phyloP scores from a whole-genome alignment of 2,113 vertebrate genomes.

The Atherinomorus stipes region DNA sequence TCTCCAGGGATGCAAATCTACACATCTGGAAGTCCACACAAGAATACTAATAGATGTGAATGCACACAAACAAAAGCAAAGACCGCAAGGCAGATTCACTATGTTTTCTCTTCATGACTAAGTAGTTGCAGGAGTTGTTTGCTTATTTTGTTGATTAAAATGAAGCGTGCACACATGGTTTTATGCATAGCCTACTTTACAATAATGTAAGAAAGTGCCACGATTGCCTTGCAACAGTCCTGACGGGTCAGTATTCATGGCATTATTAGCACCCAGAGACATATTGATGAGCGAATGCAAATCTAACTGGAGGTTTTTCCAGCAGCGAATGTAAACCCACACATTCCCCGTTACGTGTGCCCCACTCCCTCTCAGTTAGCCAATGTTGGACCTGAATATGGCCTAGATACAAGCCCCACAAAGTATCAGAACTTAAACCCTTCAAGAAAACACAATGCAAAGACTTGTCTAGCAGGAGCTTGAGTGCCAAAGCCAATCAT shows the following conservation, averaged over 20 bases:
- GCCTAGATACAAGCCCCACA: conserved; percentile 24
- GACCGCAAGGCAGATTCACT: conserved; percentile 50
- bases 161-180: not conserved
- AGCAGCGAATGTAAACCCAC: conserved; percentile 23
- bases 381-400: not conserved
- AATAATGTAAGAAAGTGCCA: not conserved
- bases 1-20: conserved; percentile 45
- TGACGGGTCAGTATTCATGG: conserved; percentile 8
- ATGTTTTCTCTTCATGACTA: conserved; percentile 53
- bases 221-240: not conserved
- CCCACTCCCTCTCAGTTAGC: not conserved
- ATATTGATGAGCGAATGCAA: not conserved
- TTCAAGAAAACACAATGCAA: conserved; percentile 29
- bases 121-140: conserved; percentile 34
- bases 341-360: not conserved
- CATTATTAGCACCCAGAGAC: conserved; percentile 19
- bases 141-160: conserved; percentile 33
- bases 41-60: conserved; percentile 1
- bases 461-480: conserved; percentile 5
- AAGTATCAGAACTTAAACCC: not conserved
- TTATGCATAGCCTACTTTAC: too few relatives aligned
- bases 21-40: not conserved
- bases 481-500: conserved; percentile 46
- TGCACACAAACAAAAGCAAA: conserved; percentile 15
- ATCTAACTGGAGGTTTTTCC: conserved; percentile 17